Percentiles rank a stretch among this genome's conserved stretches.
Evolutionary conservation across 1,140 invertebrate genomes (phyloP).

Genomic region (Neodiprion lecontei): DNA sequence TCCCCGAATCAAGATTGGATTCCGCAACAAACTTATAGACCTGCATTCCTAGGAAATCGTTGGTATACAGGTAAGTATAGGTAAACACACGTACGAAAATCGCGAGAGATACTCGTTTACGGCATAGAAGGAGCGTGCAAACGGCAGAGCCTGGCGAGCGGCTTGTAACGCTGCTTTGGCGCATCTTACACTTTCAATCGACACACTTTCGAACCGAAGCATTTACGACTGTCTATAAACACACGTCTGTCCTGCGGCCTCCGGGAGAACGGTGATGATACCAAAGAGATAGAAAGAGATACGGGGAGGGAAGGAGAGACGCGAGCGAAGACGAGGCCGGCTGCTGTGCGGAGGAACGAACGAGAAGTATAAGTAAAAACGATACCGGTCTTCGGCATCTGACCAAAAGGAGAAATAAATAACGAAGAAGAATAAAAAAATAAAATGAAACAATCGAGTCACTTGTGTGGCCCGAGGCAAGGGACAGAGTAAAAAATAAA

Average conservation of each 20-base stretch:
- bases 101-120: not conserved
- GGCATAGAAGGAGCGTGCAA: not conserved
- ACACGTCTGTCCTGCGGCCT: conserved; percentile 1
- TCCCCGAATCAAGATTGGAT: not conserved
- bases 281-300: not conserved
- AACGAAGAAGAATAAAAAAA: not conserved
- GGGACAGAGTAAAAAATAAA: too few relatives aligned
- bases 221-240: conserved; percentile 7
- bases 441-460: not conserved
- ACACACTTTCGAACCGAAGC: conserved; percentile 6
- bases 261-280: not conserved
- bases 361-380: not conserved
- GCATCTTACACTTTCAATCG: conserved; percentile 7
- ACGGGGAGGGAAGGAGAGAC: not conserved
- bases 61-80: too few relatives aligned
- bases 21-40: not conserved
- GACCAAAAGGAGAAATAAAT: not conserved
- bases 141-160: not conserved
- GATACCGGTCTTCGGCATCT: not conserved
- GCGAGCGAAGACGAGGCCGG: not conserved
- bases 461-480: not conserved
- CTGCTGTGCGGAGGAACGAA: not conserved
- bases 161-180: not conserved
- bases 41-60: not conserved
- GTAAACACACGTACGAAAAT: too few relatives aligned